A percentile compares a stretch with the other conserved stretches of the same genome.
phyloP scores from a whole-genome alignment of 2,797 vertebrate genomes.

The Scleropages formosus region DNA sequence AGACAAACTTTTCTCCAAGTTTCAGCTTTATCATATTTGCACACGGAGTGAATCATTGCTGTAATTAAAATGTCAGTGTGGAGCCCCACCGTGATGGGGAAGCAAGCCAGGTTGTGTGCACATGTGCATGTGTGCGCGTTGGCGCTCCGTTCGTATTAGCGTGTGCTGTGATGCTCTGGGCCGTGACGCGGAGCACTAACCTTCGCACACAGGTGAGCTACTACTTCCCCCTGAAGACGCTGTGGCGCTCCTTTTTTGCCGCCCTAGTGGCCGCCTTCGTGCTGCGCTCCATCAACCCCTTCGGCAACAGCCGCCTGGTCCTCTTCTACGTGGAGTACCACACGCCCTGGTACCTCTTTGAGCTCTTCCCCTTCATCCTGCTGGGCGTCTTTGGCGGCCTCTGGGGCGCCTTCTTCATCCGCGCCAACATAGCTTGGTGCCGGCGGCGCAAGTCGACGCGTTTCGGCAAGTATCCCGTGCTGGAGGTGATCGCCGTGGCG shows the following conservation, averaged over 20 bases:
- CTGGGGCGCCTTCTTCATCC: constrained; percentile 98
- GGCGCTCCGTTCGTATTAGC: too few species aligned
- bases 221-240: constrained; percentile 96
- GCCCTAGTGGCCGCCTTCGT: constrained; percentile 97
- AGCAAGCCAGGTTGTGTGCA: not conserved
- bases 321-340: constrained; percentile 99
- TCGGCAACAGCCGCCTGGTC: constrained; percentile 95
- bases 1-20: too few species aligned
- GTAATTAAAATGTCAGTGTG: too few species aligned
- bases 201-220: constrained; percentile 84
- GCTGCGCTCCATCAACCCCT: constrained; percentile 96
- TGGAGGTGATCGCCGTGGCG: constrained; percentile 94
- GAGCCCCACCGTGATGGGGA: too few species aligned
- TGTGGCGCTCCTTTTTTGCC: constrained; percentile 98
- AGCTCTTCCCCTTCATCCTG: constrained; percentile 96
- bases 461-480: constrained; percentile 93
- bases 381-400: constrained; percentile 95
- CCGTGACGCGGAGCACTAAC: not conserved
- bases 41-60: too few species aligned
- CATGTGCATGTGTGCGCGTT: too few species aligned
- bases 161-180: not conserved
- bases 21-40: too few species aligned
- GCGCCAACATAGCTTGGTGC: constrained; percentile 97
- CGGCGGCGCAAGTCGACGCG: constrained; percentile 91
- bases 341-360: constrained; percentile 98